Evolutionary conservation across 2,888 invertebrate species (phyloP).

Genomic region (Tricholauxania praeusta): DNA sequence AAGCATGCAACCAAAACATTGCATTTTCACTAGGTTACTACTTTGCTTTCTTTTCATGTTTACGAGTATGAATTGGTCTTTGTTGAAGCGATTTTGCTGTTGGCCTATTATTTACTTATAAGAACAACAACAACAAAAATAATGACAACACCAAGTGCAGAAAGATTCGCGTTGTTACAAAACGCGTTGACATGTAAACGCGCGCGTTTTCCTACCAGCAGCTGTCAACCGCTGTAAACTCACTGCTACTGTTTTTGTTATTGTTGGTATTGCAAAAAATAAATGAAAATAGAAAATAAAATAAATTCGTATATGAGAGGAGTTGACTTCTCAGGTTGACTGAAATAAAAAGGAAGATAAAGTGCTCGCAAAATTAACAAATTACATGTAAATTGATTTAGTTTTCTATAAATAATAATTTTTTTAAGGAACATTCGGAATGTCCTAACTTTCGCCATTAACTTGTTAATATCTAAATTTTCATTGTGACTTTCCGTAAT

Average conservation of each 20-base stretch:
- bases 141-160: not conserved
- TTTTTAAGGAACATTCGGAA: too few relatives aligned
- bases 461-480: too few relatives aligned
- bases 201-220: not conserved
- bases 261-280: constrained; percentile 17
- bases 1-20: constrained; percentile 37
- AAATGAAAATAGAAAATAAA: constrained; percentile 7
- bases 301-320: not conserved
- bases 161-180: too few relatives aligned
- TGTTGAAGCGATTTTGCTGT: constrained; percentile 17
- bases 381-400: too few relatives aligned
- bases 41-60: not conserved
- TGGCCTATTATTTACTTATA: constrained; percentile 18
- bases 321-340: too few relatives aligned
- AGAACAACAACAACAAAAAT: constrained; percentile 4
- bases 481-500: too few relatives aligned
- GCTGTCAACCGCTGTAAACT: constrained; percentile 14
- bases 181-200: too few relatives aligned
- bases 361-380: too few relatives aligned
- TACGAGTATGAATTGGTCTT: not conserved
- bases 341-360: too few relatives aligned
- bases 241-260: too few relatives aligned
- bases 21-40: constrained; percentile 27
- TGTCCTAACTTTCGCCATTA: too few relatives aligned
- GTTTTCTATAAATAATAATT: too few relatives aligned